phyloP scores from a whole-genome alignment of 2,888 invertebrate species.

The Onchidella celtica region DNA sequence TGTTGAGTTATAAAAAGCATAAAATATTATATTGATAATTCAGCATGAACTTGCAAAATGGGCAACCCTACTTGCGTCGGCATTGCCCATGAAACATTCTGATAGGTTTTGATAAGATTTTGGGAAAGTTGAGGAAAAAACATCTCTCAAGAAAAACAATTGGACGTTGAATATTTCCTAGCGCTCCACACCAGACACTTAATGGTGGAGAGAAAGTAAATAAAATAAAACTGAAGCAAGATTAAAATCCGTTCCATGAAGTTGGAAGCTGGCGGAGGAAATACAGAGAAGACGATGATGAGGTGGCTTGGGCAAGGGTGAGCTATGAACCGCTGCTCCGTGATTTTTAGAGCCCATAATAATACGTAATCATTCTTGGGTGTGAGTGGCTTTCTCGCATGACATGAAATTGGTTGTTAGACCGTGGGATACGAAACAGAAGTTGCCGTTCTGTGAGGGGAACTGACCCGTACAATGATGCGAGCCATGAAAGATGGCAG shows the following conservation, averaged over 20 bases:
- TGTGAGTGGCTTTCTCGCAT: neutral
- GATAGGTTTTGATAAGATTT: too few species aligned
- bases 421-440: neutral
- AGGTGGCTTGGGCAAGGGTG: too few species aligned
- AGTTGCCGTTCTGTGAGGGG: constrained; percentile 6
- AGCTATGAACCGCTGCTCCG: neutral
- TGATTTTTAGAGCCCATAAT: neutral
- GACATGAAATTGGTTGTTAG: constrained; percentile 9
- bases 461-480: neutral
- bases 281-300: neutral
- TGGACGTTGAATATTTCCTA: too few species aligned
- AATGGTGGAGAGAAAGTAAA: too few species aligned
- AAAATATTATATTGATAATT: too few species aligned
- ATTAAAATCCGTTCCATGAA: neutral
- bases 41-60: too few species aligned
- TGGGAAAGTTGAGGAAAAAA: too few species aligned
- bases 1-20: too few species aligned
- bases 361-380: neutral
- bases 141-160: too few species aligned
- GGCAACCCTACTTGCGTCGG: too few species aligned
- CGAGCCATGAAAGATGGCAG: neutral
- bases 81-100: too few species aligned
- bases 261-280: neutral
- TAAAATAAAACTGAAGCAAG: neutral
- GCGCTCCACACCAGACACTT: too few species aligned